phyloP scores from a whole-genome alignment of 2,113 vertebrate species.

The Vireo altiloquus region DNA sequence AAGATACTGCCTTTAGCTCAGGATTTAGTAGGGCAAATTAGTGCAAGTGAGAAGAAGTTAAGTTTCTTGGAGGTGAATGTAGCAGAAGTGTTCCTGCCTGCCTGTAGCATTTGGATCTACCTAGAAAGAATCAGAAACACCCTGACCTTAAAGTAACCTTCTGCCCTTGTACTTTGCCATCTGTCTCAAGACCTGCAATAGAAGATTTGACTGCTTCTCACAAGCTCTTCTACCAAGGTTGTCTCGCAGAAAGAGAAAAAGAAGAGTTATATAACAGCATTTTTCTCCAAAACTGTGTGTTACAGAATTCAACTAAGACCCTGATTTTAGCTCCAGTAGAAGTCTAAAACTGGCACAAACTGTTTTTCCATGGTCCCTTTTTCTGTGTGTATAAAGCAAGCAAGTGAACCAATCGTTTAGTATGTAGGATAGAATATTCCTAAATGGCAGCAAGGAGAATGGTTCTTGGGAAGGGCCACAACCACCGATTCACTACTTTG shows the following conservation, averaged over 20 bases:
- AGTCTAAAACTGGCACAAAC: neutral
- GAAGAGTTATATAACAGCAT: neutral
- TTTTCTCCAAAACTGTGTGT: neutral
- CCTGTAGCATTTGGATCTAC: neutral
- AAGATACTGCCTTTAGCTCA: neutral
- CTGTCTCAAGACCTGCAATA: neutral
- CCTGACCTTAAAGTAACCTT: neutral
- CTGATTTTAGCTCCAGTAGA: neutral
- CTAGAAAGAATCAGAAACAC: neutral
- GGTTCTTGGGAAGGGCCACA: neutral
- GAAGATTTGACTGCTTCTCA: neutral
- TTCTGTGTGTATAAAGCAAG: neutral
- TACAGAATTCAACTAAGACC: neutral
- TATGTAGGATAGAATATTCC: neutral
- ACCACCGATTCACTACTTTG: rapidly evolving
- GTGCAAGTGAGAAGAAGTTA: neutral
- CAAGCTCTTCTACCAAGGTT: neutral
- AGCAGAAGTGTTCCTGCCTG: neutral
- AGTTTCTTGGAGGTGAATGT: neutral
- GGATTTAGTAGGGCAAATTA: neutral
- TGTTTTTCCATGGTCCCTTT: neutral
- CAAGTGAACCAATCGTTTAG: neutral
- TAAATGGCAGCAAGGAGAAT: neutral
- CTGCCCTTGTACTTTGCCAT: neutral
- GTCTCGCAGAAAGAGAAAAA: neutral